phyloP scores from a whole-genome alignment of 2,797 vertebrate genomes.

The Cryptoblepharus egeriae region DNA sequence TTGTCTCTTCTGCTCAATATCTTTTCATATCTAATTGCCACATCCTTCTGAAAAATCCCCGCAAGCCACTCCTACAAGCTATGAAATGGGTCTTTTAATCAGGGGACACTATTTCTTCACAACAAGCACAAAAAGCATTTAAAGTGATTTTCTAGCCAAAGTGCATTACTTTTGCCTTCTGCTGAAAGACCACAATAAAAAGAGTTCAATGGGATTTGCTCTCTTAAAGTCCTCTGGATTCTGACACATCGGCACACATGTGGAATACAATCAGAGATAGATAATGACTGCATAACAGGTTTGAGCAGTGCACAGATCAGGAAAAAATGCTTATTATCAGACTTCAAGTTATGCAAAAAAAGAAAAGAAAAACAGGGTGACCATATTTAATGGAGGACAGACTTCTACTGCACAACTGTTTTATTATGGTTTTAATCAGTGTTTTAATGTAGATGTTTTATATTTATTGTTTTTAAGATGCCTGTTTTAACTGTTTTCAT shows the following conservation, averaged over 20 bases:
- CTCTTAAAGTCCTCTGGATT: conserved; percentile 35
- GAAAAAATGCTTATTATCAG: background rate
- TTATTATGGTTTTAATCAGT: too few relatives aligned
- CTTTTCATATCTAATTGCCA: conserved; percentile 66
- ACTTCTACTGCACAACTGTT: too few relatives aligned
- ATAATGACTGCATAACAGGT: background rate
- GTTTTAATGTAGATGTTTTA: too few relatives aligned
- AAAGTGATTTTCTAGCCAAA: conserved; percentile 66
- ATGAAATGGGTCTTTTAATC: conserved; percentile 72
- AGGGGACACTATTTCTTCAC: conserved; percentile 65
- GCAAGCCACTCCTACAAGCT: conserved; percentile 42
- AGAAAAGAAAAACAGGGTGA: too few relatives aligned
- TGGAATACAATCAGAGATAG: background rate
- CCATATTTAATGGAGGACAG: too few relatives aligned
- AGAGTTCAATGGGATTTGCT: conserved; percentile 41
- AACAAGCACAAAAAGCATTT: conserved; percentile 64
- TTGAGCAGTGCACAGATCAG: background rate
- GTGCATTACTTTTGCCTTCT: conserved; percentile 58
- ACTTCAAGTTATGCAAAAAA: background rate
- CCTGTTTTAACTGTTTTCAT: too few relatives aligned
- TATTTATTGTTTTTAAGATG: too few relatives aligned
- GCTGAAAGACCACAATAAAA: conserved; percentile 70
- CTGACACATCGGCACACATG: conserved; percentile 28
- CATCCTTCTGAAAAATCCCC: conserved; percentile 57
- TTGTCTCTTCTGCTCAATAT: conserved; percentile 47